These are phyloP conservation scores for Numenius arquata DNA, from an alignment of 2,113 vertebrate genomes.

Conservation along the genomic window DNA sequence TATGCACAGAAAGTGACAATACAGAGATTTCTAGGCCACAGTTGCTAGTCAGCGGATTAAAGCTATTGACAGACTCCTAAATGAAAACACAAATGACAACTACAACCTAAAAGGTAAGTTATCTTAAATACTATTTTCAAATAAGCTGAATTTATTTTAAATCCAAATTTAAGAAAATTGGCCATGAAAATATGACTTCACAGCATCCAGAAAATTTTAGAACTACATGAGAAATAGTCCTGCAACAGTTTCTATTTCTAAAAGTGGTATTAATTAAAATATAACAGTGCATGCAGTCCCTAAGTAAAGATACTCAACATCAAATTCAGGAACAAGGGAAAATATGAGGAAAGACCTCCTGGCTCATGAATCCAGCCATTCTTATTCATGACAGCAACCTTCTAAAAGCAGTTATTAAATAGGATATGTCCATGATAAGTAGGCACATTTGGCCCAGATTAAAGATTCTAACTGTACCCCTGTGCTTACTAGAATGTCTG, in stretches of 20 bases:
- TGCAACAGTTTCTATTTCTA: not conserved
- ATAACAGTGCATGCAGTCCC: not conserved
- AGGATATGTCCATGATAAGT: not conserved
- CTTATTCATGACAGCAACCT: not conserved
- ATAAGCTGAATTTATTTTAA: not conserved
- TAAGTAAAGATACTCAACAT: not conserved
- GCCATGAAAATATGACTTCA: not conserved
- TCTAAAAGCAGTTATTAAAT: not conserved
- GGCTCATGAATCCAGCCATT: not conserved
- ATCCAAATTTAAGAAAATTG: not conserved
- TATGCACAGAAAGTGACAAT: conserved; percentile 82
- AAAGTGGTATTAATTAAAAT: not conserved
- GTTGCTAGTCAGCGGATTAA: conserved; percentile 75
- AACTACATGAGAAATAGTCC: not conserved
- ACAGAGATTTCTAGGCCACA: conserved; percentile 74
- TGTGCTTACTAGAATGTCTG: not conserved
- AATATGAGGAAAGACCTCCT: not conserved
- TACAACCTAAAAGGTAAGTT: not conserved
- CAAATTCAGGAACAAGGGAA: not conserved
- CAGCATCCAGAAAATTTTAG: not conserved
- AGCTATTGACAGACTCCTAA: conserved; percentile 72
- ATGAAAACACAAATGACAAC: conserved; percentile 67
- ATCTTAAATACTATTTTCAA: not conserved
- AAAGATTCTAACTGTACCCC: not conserved
- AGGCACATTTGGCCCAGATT: not conserved